These are phyloP conservation scores for Eublepharis macularius DNA, from an alignment of 2,113 vertebrate species.

Conservation along the genomic window DNA sequence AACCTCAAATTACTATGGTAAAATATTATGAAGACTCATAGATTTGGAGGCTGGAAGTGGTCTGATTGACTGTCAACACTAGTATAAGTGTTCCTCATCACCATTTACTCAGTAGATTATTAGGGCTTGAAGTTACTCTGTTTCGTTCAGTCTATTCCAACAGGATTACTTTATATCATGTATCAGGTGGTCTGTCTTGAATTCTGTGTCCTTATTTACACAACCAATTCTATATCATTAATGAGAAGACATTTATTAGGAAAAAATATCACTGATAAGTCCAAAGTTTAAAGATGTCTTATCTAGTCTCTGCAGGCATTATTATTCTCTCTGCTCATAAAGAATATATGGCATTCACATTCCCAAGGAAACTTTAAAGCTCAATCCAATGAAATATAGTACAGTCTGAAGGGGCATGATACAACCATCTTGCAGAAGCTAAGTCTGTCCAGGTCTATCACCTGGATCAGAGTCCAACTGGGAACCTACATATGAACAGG, in stretches of 20 bases:
- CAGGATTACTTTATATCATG: background rate
- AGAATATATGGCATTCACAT: background rate
- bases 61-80: background rate
- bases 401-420: no score
- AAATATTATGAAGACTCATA: background rate
- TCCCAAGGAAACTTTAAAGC: background rate
- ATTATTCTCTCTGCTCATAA: background rate
- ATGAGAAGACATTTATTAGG: background rate
- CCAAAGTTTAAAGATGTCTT: background rate
- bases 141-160: background rate
- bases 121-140: background rate
- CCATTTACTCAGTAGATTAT: background rate
- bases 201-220: background rate
- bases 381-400: background rate
- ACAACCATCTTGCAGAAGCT: no score
- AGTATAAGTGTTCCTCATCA: background rate
- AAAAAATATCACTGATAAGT: background rate
- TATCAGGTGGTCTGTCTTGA: background rate
- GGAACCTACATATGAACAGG: no score
- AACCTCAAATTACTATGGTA: constrained; percentile 9
- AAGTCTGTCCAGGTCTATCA: no score
- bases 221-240: background rate
- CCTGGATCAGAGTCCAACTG: no score
- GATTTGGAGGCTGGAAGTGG: background rate
- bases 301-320: background rate